Base-by-base conservation (phyloP, 2,797 vertebrate species). In the Paramormyrops hopkinsi region DNA sequence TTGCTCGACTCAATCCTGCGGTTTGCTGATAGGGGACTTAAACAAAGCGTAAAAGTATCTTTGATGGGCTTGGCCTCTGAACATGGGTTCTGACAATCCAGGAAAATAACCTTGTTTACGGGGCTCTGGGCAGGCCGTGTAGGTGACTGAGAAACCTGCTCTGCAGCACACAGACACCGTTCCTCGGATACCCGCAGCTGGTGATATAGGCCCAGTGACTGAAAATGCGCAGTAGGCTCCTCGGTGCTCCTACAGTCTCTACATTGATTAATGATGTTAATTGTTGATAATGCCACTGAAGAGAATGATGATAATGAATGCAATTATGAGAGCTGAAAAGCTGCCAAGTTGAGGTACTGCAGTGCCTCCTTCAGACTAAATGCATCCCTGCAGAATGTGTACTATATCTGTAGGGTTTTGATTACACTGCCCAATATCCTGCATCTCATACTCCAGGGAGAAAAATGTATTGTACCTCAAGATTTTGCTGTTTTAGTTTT, bases 91-190 rank as follows among this genome's bases (percentile, higher is more conserved):
- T 91, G 91, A 90, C 92, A 91, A 94, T 94, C 92, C 92, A 92
- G 91, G 91, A 93, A 91, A 93, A 95, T 94, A 93, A 92, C 69
- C 59, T 89, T 46, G 90, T 92, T 92, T 94, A 93, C 89, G 90
- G 91, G 91, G 89, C 83, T 76, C 44, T 41, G 65, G 53, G 46
- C 89, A 89, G 69, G 90, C 90, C 89, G 90, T 90, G 85, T 88
- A 54, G 86, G 89, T 84, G 90, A 88, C 84, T 83, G 37, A 56
- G 91, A 86, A 91, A 50, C 48, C n/a, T 44, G 56, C n/a, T 54
- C 87, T 54, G 22, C 76, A 88, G n/a, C 76, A 54, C 19, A 48
- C 88, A 54, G 65, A 83, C 14, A 25, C 8, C 33, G 5, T 62
- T 3, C 25, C 54, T 7, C 22, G 53, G 12, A 56, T 51, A 17